Evolutionary conservation across 2,797 vertebrate genomes (phyloP), one percentile per base, ranked within the genome.

Genomic region (Diceros bicornis): DNA sequence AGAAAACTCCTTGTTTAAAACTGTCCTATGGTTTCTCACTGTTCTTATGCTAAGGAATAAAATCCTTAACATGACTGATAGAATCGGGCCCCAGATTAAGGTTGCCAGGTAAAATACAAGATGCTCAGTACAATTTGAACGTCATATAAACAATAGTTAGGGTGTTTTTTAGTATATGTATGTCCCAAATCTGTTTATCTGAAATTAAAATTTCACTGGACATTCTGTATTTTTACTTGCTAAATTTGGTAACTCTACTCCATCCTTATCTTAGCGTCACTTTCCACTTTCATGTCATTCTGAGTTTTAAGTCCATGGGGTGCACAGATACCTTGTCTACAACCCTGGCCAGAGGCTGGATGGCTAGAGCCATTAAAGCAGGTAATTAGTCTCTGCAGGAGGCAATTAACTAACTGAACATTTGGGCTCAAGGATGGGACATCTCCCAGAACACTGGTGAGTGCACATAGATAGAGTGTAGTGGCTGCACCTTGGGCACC

Each of bases 381-480:
- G 27, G 57, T 62, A 71, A 83, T 83, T 91, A 8, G n/a, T 41
- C 34, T 77, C 41, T 62, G 8, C 0, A 94, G 41, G 50, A 95
- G 68, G 59, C 25, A 95, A 87, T 62, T 87, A 95, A 34, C 32
- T 77, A 64, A 41, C 25, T 78, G n/a, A 61, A 68, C 29, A 93
- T 17, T 13, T 69, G 20, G 41, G 62, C 12, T 82, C 52, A 62
- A 71, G 16, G 82, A 18, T 18, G 20, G 27, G 10, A n/a, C 47
- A 41, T 9, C 52, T 23, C 27, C 9, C 1, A 83, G 52, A 77
- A n/a, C n/a, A 75, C 5, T 41, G 34, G 18, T 75, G 23, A 32
- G 4, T 62, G 32, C 47, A 66, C 27, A 83, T 4, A 37, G 8
- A 89, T 12, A 89, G 4, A 89, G 16, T 14, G 62, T 55, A 69